Base-by-base conservation (phyloP, 2,888 invertebrate genomes). In the Synanthedon myopaeformis region DNA sequence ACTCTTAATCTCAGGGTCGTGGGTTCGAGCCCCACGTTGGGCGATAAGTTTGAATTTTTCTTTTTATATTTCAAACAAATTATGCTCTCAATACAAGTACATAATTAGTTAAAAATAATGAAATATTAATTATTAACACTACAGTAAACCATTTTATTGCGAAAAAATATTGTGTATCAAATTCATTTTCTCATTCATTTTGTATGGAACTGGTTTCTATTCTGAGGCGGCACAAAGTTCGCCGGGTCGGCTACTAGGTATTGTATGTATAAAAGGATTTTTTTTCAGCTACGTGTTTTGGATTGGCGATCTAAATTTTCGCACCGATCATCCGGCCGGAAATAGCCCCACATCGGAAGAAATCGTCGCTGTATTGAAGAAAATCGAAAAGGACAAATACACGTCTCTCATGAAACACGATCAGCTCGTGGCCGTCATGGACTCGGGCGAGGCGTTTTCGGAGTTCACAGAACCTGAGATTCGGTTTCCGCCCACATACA, bases 291-390 rank as follows among this genome's bases (percentile, higher is more conserved):
- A 96, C 72, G 93, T 96, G 3, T 95, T 97, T 79, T 96, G 96
- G 96, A 91, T 96, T 65, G 96, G 96, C 1, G 96, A 97, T 72
- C 85, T 97, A 23, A 97, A 97, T 77, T 97, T 97, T 74, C 92
- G 97, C 0, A 86, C 94, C 5, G 83, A 91, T 57, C 92, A 92
- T 54, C 91, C 91, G 1, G 83, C 89, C 42, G 89, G 90, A 5
- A 83, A 81, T 58, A 89, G 91, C 19, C 89, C 92, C 0, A 88
- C 91, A 0, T 82, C 92, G 0, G 89, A 90, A 53, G 92, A 92
- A 58, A 94, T 96, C n/a, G 89, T 91, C 11, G 81, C 89, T 2
- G 72, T 89, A 6, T 79, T 95, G 23, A 83, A 90, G 57, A 85
- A 89, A 54, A 86, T 94, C 8, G 89, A 91, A 58, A 91, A 92